These are phyloP conservation scores for Crotalus viridis DNA, from an alignment of 2,113 vertebrate genomes.

Conservation along the genomic window DNA sequence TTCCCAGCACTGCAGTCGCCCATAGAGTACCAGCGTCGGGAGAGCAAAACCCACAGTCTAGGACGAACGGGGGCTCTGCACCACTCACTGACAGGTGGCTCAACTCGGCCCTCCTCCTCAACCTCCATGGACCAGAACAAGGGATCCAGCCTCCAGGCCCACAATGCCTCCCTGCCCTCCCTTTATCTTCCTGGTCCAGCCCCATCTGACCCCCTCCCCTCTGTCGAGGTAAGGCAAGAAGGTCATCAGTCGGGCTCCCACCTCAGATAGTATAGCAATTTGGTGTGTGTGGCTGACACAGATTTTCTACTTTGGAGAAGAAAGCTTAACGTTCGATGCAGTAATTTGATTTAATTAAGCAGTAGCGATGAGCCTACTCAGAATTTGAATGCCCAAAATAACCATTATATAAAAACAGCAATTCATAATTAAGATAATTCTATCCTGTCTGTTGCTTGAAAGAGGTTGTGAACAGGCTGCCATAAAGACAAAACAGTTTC, in stretches of 20 bases:
- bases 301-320: not conserved
- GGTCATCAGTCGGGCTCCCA: not conserved
- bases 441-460: not conserved
- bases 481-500: not conserved
- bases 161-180: slow-evolving; percentile 83
- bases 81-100: slow-evolving; percentile 44
- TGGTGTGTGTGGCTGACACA: not conserved
- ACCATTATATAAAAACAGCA: not conserved
- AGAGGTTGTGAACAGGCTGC: not conserved
- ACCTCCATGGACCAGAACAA: slow-evolving; percentile 80
- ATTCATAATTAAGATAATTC: not conserved
- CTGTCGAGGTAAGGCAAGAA: slow-evolving; percentile 50
- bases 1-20: slow-evolving; percentile 86
- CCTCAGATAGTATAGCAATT: not conserved
- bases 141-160: slow-evolving; percentile 75
- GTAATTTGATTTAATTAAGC: not conserved
- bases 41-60: slow-evolving; percentile 89
- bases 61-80: slow-evolving; percentile 73
- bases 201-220: slow-evolving; percentile 26
- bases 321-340: not conserved
- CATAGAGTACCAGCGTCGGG: slow-evolving; percentile 89
- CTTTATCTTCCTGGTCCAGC: slow-evolving; percentile 58
- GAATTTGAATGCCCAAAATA: not conserved
- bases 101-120: slow-evolving; percentile 76
- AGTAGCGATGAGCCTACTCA: not conserved